Evolutionary conservation across 2,797 vertebrate genomes (phyloP), one percentile per base, ranked within the genome.

Genomic region (Podargus strigoides): DNA sequence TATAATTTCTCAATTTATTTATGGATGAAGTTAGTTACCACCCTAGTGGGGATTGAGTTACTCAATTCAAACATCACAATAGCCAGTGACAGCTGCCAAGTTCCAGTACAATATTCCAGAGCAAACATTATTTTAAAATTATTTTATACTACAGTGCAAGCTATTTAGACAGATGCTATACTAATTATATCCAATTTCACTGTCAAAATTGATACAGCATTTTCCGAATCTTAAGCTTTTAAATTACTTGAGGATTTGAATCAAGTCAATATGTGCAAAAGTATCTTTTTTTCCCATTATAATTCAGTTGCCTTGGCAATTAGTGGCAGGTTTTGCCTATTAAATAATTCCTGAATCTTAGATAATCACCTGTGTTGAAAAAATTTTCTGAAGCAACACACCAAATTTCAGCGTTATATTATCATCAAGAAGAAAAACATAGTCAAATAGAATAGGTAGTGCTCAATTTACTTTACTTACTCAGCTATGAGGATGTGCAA

Each of bases 1-100:
- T 92, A 53, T 87, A 88, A 76, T 76, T 83, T 94, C 50, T 85
- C 46, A 37, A 91, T 81, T 93, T 92, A 79, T 95, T 94, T 80
- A 62, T 82, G 63, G 84, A 49, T 90, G 19, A 91, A 86, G 60
- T 64, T 76, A 76, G 84, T 78, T 66, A 77, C 92, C 77, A 92
- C 56, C 90, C 78, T 90, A 78, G 20, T 56, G 44, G 52, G 70
- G 55, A 91, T 10, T 91, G 26, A 90, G 56, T 52, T 42, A 50
- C 47, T 67, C 70, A 73, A 14, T 87, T 64, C 59, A 89, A 87
- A 36, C 9, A 0, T 82, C 64, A 93, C 78, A 90, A 92, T 93
- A 92, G 37, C 32, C 36, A 60, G 63, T 67, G 27, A 58, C 7
- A 42, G 49, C 60, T 92, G 92, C 87, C 72, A 95, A 95, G 30